Percentiles rank a stretch among this genome's conserved stretches.
phyloP scores from a whole-genome alignment of 2,113 vertebrate species.

The Nettapus auritus region DNA sequence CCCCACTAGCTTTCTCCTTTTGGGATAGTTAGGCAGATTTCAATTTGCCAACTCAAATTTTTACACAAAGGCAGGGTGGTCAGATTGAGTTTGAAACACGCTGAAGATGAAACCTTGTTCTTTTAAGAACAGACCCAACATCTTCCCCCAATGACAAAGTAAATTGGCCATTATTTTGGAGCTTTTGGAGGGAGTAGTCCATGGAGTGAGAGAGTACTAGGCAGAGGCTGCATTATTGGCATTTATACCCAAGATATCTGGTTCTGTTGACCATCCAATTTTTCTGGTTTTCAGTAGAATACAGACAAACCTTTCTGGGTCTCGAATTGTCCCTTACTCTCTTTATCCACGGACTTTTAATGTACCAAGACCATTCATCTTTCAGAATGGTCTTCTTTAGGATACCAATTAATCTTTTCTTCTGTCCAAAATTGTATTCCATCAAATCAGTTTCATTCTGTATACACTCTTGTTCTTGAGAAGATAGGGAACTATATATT shows the following conservation, averaged over 20 bases:
- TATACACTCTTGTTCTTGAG: not conserved
- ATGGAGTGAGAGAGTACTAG: not conserved
- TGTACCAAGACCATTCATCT: not conserved
- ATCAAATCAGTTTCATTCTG: not conserved
- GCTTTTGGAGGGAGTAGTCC: not conserved
- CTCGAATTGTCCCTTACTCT: not conserved
- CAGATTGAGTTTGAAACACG: not conserved
- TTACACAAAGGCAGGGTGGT: not conserved
- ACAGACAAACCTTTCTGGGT: not conserved
- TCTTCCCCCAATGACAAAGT: not conserved
- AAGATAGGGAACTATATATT: not conserved
- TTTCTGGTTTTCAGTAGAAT: not conserved
- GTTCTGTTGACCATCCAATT: not conserved
- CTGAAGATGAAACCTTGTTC: not conserved
- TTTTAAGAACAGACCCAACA: not conserved
- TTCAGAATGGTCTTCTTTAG: not conserved
- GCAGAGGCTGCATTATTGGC: not conserved
- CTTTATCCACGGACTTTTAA: not conserved
- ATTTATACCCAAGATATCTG: not conserved
- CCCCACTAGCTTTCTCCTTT: not conserved
- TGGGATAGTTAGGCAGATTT: not conserved
- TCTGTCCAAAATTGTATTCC: not conserved
- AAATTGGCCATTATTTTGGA: not conserved
- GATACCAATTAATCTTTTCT: not conserved
- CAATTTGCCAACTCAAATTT: not conserved